Conservation (phyloP, 2,797 vertebrate genomes). For the Sandelia bainsii region DNA sequence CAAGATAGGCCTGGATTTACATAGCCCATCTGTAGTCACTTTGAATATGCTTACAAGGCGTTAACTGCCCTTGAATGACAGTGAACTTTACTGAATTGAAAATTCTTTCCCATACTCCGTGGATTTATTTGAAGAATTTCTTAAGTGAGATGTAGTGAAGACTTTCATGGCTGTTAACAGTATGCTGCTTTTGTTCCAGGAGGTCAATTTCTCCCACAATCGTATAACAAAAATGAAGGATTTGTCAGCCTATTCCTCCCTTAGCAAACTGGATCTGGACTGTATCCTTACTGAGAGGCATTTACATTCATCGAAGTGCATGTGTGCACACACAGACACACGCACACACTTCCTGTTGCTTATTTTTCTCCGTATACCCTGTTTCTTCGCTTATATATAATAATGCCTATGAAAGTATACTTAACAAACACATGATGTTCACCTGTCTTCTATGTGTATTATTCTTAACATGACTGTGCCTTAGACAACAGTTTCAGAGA, state of each 20-base stretch:
- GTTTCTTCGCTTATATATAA: not conserved
- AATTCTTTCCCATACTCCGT: slow-evolving; percentile 27
- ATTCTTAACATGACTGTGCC: slow-evolving; percentile 49
- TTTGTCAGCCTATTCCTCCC: slow-evolving; percentile 84
- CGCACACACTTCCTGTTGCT: not conserved
- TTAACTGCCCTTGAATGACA: slow-evolving; percentile 74
- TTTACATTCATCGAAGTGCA: slow-evolving; percentile 14
- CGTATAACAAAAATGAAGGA: slow-evolving; percentile 88
- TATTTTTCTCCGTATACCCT: not conserved
- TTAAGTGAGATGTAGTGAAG: slow-evolving; percentile 10
- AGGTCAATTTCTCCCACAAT: slow-evolving; percentile 92
- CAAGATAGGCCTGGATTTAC: slow-evolving; percentile 69
- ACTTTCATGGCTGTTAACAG: slow-evolving; percentile 28
- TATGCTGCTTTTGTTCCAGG: slow-evolving; percentile 78
- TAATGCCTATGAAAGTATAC: not conserved
- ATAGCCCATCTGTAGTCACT: slow-evolving; percentile 78
- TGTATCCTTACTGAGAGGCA: slow-evolving; percentile 88
- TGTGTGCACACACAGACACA: not conserved
- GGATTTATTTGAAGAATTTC: slow-evolving; percentile 31
- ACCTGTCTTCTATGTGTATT: not conserved
- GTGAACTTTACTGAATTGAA: slow-evolving; percentile 57
- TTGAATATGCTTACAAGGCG: slow-evolving; percentile 73
- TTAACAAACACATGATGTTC: not conserved
- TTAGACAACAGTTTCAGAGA: slow-evolving; percentile 89
- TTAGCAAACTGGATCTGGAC: slow-evolving; percentile 89